Evolutionary conservation across 1,140 invertebrate genomes (phyloP).

Genomic region (Rhagoletis pomonella): DNA sequence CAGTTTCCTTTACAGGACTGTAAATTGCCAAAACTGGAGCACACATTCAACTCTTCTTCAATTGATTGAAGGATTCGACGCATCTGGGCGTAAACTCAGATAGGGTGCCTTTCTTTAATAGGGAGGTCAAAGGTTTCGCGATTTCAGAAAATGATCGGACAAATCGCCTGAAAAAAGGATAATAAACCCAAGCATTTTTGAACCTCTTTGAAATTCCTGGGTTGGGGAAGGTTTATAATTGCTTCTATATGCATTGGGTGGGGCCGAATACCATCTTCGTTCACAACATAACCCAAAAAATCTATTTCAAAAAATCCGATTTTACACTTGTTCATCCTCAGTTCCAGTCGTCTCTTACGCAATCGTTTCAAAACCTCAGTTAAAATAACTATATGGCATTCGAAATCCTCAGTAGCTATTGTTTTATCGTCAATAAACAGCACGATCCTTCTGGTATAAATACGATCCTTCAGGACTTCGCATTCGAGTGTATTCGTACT

Average conservation of each 20-base stretch:
- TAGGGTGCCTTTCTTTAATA: background rate
- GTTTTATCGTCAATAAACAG: conserved; percentile 60
- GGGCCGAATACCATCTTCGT: too few relatives aligned
- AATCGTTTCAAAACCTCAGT: conserved; percentile 55
- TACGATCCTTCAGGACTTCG: background rate
- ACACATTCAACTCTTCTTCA: conserved; percentile 19
- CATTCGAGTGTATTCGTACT: too few relatives aligned
- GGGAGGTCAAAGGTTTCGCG: background rate
- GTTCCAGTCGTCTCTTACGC: background rate
- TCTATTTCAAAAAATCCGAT: conserved; percentile 62
- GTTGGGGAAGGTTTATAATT: background rate
- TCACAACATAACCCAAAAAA: too few relatives aligned
- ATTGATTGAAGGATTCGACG: conserved; percentile 26
- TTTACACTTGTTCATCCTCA: conserved; percentile 31
- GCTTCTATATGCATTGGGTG: background rate
- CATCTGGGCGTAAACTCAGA: conserved; percentile 56
- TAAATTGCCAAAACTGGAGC: conserved; percentile 60
- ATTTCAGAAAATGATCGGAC: conserved; percentile 21
- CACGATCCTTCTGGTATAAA: background rate
- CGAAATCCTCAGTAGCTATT: conserved; percentile 57
- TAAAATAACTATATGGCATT: conserved; percentile 58
- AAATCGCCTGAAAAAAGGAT: too few relatives aligned
- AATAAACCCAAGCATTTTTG: too few relatives aligned
- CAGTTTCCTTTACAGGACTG: conserved; percentile 48
- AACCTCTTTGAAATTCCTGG: background rate